A percentile compares a stretch with the other conserved stretches of the same genome.
phyloP scores from a whole-genome alignment of 2,113 vertebrate genomes.

The Pseudolaguvia tuberculata region DNA sequence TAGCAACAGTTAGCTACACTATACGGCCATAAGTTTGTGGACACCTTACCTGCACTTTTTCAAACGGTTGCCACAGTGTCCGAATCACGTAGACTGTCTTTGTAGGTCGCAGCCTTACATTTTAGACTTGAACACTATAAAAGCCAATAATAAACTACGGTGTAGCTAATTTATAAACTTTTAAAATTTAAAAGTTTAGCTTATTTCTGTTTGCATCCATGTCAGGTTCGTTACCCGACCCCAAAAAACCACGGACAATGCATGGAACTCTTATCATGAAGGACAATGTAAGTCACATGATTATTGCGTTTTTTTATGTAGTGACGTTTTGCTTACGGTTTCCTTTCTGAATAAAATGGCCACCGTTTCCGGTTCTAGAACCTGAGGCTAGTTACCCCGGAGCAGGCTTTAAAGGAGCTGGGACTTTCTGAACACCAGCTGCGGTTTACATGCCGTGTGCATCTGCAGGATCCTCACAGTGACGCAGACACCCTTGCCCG shows the following conservation, averaged over 20 bases:
- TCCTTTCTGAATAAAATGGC: neutral
- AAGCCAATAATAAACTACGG: neutral
- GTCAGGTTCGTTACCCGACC: constrained; percentile 79
- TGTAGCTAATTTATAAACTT: too few species aligned
- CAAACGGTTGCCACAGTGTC: too few species aligned
- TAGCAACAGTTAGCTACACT: neutral
- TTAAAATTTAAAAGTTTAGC: too few species aligned
- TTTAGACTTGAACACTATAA: too few species aligned
- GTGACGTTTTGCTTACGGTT: neutral
- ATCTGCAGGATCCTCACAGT: constrained; percentile 85
- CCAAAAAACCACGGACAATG: constrained; percentile 84
- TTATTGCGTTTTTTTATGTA: neutral
- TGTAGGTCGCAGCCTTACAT: too few species aligned
- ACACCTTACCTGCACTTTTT: too few species aligned
- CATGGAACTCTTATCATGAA: constrained; percentile 94
- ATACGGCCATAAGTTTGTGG: too few species aligned
- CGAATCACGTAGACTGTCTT: too few species aligned
- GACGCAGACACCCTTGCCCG: constrained; percentile 80
- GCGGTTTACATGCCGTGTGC: constrained; percentile 91
- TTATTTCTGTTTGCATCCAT: neutral
- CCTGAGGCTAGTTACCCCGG: constrained; percentile 84
- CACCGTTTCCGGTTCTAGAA: constrained; percentile 62
- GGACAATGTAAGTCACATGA: constrained; percentile 77
- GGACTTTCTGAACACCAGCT: constrained; percentile 90
- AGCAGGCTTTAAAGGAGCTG: constrained; percentile 92